These are phyloP conservation scores for Cantharis rufa DNA, from an alignment of 2,888 invertebrate genomes.

Conservation along the genomic window DNA sequence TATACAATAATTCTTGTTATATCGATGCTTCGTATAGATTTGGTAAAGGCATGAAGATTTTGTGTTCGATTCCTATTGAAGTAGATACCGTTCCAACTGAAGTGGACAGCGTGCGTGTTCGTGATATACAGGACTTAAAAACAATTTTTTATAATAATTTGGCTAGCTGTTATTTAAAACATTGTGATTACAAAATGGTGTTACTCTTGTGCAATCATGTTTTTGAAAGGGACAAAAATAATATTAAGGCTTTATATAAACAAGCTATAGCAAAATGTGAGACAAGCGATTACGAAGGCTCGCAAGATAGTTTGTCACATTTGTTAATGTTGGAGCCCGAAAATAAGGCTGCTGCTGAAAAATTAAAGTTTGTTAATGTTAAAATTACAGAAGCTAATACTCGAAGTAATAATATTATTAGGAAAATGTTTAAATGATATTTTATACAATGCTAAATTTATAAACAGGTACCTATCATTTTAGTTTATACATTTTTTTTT, in stretches of 20 bases:
- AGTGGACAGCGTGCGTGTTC: constrained; percentile 57
- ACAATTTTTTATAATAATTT: constrained; percentile 78
- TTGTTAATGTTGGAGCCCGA: constrained; percentile 65
- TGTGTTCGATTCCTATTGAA: constrained; percentile 66
- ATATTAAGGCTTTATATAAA: constrained; percentile 60
- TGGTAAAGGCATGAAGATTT: constrained; percentile 71
- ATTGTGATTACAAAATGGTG: constrained; percentile 68
- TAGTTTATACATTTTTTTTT: neutral
- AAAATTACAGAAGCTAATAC: constrained; percentile 65
- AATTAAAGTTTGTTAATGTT: constrained; percentile 61
- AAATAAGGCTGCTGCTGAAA: constrained; percentile 66
- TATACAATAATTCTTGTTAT: constrained; percentile 66
- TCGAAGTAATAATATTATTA: constrained; percentile 59
- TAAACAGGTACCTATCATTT: neutral
- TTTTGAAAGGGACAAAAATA: constrained; percentile 46
- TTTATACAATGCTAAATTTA: neutral
- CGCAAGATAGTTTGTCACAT: constrained; percentile 62
- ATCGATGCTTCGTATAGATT: constrained; percentile 76
- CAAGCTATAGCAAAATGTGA: constrained; percentile 59
- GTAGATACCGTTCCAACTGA: constrained; percentile 55
- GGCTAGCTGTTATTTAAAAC: constrained; percentile 77
- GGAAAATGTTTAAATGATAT: constrained; percentile 56
- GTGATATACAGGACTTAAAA: constrained; percentile 64
- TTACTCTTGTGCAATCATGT: constrained; percentile 64
- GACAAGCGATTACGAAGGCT: constrained; percentile 68